phyloP scores from a whole-genome alignment of 2,113 vertebrate species.

The Thinocorus orbignyianus region DNA sequence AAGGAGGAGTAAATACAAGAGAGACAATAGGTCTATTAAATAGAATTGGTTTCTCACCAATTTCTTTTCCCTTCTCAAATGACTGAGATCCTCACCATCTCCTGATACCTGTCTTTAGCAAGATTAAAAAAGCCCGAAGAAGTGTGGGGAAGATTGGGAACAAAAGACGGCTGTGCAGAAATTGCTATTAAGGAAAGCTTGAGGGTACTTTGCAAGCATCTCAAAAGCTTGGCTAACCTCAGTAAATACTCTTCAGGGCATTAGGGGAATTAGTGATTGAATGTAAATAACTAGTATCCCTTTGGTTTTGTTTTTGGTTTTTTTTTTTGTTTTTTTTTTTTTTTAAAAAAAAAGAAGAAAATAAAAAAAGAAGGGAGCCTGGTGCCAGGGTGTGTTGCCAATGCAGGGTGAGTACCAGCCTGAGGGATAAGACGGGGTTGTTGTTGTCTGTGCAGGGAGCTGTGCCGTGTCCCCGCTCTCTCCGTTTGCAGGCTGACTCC shows the following conservation, averaged over 20 bases:
- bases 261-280: neutral
- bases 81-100: neutral
- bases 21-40: conserved; percentile 10
- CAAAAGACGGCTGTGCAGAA: neutral
- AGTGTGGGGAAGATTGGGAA: neutral
- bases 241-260: neutral
- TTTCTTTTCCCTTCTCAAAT: neutral
- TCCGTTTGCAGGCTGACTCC: neutral
- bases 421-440: neutral
- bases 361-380: neutral
- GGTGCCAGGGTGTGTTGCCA: neutral
- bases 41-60: conserved; percentile 24
- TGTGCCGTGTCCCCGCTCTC: neutral
- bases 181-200: neutral
- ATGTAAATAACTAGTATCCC: neutral
- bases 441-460: neutral
- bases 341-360: neutral
- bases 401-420: neutral
- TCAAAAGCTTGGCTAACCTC: neutral
- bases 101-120: conserved; percentile 1
- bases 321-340: neutral
- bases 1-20: neutral
- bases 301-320: neutral
- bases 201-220: neutral
- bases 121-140: neutral